Evolutionary conservation across 2,113 vertebrate genomes (phyloP), one percentile per base, ranked within the genome.

Genomic region (Rhinopithecus roxellana): DNA sequence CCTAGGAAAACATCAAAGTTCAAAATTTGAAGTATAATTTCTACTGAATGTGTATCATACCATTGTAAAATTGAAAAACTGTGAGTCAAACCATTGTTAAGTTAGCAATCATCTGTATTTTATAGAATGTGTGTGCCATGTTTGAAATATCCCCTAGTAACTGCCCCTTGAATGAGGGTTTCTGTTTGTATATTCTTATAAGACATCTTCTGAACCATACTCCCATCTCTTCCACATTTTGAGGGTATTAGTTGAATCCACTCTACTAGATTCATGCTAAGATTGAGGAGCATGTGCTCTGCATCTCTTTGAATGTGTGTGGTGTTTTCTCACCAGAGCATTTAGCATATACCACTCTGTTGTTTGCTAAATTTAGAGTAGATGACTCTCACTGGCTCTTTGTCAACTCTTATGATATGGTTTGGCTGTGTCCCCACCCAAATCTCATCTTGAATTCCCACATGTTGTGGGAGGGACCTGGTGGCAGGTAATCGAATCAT

Each of bases 121-220:
- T 30, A 78, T 52, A 78, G 35, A 88, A 77, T 77, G 22, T 69
- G 35, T 69, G 43, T 69, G 45, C 20, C 30, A n/a, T 61, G 87
- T 96, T 77, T 94, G 69, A 91, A 96, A 96, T 52, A 86, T 57
- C 1, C 22, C 3, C 8, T 89, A 85, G 87, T 91, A 93, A 82
- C 86, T 94, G 18, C n/a, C 74, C 94, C 32, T 20, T 70, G 70
- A 79, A 80, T 92, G 61, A 96, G 35, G 9, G 77, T 25, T 82
- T 93, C 93, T 91, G 13, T 80, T 70, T 80, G 40, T 83, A 48
- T 50, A 69, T 86, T 90, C 57, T 96, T 57, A 84, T 20, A 64
- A 59, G 8, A 43, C 17, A 78, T n/a, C 48, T 77, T 85, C 35
- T 92, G 78, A 93, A 69, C 61, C 45, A 94, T 13, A 70, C 30